Percentiles rank a stretch among this genome's conserved stretches.
These are phyloP conservation scores for Orientallactaga bullata DNA, from an alignment of 2,113 vertebrate species.

Conservation along the genomic window DNA sequence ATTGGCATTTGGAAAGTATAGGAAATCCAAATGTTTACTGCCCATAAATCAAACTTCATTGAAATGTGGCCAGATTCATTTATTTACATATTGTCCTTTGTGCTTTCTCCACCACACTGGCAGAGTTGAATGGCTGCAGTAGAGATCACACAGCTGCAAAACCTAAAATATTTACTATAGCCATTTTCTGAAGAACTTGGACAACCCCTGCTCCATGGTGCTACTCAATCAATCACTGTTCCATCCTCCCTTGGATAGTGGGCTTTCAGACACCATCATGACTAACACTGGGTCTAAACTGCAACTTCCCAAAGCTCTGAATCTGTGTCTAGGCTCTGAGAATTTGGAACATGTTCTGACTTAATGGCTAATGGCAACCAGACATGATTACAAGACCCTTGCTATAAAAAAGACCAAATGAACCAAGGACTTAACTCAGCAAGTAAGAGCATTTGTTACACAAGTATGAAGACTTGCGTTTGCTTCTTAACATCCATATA, in stretches of 20 bases:
- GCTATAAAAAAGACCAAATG: background rate
- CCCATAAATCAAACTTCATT: background rate
- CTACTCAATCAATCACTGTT: background rate
- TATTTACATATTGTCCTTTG: background rate
- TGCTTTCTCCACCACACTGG: background rate
- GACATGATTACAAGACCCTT: background rate
- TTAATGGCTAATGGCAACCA: background rate
- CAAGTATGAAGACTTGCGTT: too few relatives aligned
- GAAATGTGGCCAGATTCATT: background rate
- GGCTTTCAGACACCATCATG: background rate
- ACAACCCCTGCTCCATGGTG: background rate
- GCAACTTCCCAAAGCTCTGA: background rate
- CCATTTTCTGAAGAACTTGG: background rate
- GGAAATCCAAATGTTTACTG: slow-evolving; percentile 24
- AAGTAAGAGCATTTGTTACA: too few relatives aligned
- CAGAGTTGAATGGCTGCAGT: background rate
- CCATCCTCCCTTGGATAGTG: background rate
- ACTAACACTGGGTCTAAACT: background rate
- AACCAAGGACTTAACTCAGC: too few relatives aligned
- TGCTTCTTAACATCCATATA: too few relatives aligned
- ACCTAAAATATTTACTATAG: background rate
- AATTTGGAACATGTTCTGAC: background rate
- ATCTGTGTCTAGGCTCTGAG: background rate
- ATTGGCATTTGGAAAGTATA: background rate
- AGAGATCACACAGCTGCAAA: background rate